A percentile compares a stretch with the other conserved stretches of the same genome.
These are phyloP conservation scores for Coranthus polyacanthus DNA, from an alignment of 2,797 vertebrate genomes.

Conservation along the genomic window DNA sequence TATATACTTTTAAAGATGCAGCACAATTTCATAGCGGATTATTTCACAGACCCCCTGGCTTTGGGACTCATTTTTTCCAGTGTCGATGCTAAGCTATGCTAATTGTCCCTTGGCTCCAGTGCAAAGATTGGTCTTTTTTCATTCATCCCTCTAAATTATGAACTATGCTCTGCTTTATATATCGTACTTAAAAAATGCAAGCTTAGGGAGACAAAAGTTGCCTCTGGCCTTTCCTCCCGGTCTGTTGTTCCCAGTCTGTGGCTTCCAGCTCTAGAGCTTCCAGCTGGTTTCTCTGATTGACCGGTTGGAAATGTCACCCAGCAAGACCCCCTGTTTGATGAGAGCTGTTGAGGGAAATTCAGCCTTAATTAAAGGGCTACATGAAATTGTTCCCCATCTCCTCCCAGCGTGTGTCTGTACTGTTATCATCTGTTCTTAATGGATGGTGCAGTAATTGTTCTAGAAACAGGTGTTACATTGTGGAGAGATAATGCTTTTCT, in stretches of 20 bases:
- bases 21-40: no score
- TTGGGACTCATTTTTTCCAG: no score
- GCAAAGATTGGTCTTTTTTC: no score
- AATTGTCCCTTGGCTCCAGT: neutral
- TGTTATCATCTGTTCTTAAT: constrained; percentile 29
- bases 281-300: constrained; percentile 38
- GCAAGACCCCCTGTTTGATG: constrained; percentile 44
- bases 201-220: neutral
- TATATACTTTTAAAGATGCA: no score
- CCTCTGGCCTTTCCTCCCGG: neutral
- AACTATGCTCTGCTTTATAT: no score
- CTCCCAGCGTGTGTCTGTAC: constrained; percentile 9
- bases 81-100: neutral
- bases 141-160: no score
- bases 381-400: constrained; percentile 4
- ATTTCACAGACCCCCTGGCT: no score
- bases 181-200: neutral
- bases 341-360: constrained; percentile 57
- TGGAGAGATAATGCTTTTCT: constrained; percentile 11
- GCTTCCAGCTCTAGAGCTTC: constrained; percentile 15
- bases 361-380: constrained; percentile 57
- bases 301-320: constrained; percentile 56
- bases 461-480: no score
- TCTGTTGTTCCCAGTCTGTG: neutral
- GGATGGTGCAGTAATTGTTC: constrained; percentile 15